These are phyloP conservation scores for Poecile atricapillus DNA, from an alignment of 2,113 vertebrate species.

Conservation along the genomic window DNA sequence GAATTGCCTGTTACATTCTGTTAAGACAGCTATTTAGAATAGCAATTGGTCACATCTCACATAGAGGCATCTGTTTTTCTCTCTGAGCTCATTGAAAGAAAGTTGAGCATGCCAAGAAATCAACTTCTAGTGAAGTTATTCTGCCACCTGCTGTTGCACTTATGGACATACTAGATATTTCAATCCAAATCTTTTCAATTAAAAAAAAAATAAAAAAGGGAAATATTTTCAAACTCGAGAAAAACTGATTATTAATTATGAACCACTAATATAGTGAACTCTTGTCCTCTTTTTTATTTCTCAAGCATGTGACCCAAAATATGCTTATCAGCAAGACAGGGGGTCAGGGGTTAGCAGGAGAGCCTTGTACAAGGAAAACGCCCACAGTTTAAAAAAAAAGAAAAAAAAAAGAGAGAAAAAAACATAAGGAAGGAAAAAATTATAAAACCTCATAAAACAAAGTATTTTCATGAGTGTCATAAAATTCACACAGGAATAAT, in stretches of 20 bases:
- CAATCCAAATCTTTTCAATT: neutral
- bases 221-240: neutral
- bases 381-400: neutral
- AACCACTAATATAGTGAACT: neutral
- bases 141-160: conserved; percentile 75
- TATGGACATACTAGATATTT: neutral
- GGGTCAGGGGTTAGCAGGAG: neutral
- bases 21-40: conserved; percentile 52
- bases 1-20: conserved; percentile 41
- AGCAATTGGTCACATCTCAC: conserved; percentile 30
- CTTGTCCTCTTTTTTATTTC: neutral
- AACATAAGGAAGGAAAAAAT: neutral
- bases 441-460: neutral
- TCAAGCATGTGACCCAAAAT: neutral
- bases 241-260: neutral
- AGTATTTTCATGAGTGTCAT: neutral
- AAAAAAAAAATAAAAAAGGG: neutral
- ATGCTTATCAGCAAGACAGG: neutral
- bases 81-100: neutral
- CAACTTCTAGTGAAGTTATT: conserved; percentile 59
- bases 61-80: conserved; percentile 32
- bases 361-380: neutral
- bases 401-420: accelerated
- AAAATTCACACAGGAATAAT: neutral
- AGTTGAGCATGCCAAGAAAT: neutral